Evolutionary conservation across 1,140 invertebrate species (phyloP), one percentile per base, ranked within the genome.

Genomic region (Papilio dardanus): DNA sequence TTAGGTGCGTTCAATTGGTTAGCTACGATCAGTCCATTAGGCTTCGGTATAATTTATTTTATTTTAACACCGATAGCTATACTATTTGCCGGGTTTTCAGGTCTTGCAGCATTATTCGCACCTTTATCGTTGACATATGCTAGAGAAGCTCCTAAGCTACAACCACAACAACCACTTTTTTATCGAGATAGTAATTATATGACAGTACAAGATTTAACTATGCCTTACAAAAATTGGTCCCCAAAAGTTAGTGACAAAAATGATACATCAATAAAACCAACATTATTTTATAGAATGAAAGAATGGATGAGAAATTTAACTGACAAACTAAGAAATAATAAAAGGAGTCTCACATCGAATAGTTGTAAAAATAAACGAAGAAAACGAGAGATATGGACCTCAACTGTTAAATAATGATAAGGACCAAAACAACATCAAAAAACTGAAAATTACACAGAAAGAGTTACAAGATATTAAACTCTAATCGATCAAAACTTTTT

Each of bases 31-130:
- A 93, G 85, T 82, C 92, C 92, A 7, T 80, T 92, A 16, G 88
- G 83, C 78, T 88, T 92, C 79, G 85, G 89, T 24, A 80, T 91
- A 7, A 73, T 93, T 74, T 89, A 90, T 1, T 80, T 92, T 58
- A 71, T 93, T 21, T 76, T 93, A 76, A 83, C 92, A 3, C 92
- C 92, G 3, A 21, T 93, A 7, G 85, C 87, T n/a, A 79, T 93
- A 73, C 71, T 92, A 35, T 85, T 93, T 68, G 88, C 90, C 30
- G 87, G 87, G 1, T 79, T 83, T 12, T 91, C 89, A 24, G 89
- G 89, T 4, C 58, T 90, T 37, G 84, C 86, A 28, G 81, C 89
- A 7, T 77, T 92, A 31, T 86, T 93, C 79, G 82, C 88, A 3
- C 87, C 91, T 1, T 89, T 83, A 80, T 82, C 86, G 30, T 83